Conservation (phyloP, 2,113 vertebrate genomes). For the Ctenodactylus gundi region DNA sequence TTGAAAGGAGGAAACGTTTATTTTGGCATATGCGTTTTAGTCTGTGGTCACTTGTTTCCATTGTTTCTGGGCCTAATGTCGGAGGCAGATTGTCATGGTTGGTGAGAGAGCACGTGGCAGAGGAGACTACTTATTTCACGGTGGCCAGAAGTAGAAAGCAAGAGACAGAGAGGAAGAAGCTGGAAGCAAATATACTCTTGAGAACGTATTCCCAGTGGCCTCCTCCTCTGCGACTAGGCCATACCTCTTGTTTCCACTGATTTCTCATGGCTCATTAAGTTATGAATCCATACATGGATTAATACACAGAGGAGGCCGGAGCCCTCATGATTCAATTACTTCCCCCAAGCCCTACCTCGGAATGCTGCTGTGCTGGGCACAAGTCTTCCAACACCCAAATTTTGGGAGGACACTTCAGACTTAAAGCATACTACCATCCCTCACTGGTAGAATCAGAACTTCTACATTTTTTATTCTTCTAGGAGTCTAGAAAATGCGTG, state of each 20-base stretch:
- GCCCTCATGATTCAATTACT: background rate
- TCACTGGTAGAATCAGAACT: background rate
- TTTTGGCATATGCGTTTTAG: background rate
- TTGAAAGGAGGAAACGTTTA: background rate
- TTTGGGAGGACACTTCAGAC: background rate
- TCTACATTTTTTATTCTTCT: background rate
- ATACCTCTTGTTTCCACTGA: background rate
- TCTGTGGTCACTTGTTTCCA: background rate
- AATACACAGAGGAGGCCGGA: background rate
- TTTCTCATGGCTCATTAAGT: background rate
- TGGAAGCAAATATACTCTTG: background rate
- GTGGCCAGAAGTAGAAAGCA: background rate
- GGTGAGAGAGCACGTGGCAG: background rate
- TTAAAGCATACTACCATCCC: background rate
- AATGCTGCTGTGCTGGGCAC: background rate
- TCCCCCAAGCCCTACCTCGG: background rate
- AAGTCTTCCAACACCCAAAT: background rate
- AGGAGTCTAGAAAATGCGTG: background rate
- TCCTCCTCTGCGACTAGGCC: background rate
- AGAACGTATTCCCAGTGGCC: background rate
- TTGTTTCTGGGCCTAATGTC: background rate
- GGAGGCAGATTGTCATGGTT: background rate
- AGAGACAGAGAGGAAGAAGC: background rate
- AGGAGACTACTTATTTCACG: background rate
- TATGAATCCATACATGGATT: background rate